These are phyloP conservation scores for Autographa gamma DNA, from an alignment of 2,888 invertebrate genomes.

Conservation along the genomic window DNA sequence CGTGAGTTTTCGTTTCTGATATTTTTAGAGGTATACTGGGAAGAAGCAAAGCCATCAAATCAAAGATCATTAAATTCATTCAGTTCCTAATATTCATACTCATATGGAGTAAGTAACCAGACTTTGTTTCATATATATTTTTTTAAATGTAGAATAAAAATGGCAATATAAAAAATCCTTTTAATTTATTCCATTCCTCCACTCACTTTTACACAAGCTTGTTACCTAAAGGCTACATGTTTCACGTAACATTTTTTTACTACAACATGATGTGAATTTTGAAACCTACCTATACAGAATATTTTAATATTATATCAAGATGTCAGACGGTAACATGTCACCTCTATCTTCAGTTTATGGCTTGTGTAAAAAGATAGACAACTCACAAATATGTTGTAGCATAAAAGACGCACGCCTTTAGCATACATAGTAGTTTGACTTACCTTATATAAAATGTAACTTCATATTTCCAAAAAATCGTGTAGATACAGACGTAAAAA, in stretches of 20 bases:
- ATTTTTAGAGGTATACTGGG: too few species aligned
- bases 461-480: not conserved
- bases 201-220: constrained; percentile 20
- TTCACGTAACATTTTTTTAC: constrained; percentile 17
- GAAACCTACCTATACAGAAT: not conserved
- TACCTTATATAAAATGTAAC: not conserved
- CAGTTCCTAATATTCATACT: too few species aligned
- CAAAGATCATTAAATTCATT: too few species aligned
- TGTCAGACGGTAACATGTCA: constrained; percentile 32
- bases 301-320: constrained; percentile 42
- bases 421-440: constrained; percentile 2
- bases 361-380: constrained; percentile 19
- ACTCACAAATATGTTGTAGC: constrained; percentile 8
- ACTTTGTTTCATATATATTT: too few species aligned
- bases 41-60: too few species aligned
- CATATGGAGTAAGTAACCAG: too few species aligned
- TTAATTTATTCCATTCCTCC: too few species aligned
- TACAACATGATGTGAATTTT: not conserved
- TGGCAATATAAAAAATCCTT: too few species aligned
- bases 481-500: too few species aligned
- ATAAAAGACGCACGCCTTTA: constrained; percentile 4
- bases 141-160: too few species aligned
- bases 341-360: constrained; percentile 44
- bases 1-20: too few species aligned
- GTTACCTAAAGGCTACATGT: constrained; percentile 6